Evolutionary conservation across 1,140 invertebrate genomes (phyloP), one percentile per base, ranked within the genome.

Genomic region (Drosophila ogumai): DNA sequence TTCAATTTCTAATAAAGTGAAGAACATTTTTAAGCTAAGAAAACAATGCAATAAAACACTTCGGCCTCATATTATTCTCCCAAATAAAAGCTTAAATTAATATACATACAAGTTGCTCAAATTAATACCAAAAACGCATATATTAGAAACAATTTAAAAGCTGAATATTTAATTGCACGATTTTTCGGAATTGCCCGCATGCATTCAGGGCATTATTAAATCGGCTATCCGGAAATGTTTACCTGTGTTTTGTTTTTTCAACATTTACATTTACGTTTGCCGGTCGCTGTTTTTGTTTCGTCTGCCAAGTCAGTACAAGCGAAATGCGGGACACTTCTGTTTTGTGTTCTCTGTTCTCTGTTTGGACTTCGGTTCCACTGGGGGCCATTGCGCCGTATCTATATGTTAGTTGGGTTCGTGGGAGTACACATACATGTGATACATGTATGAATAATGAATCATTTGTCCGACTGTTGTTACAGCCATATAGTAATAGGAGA

Each of bases 371-470:
- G 46, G 76, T 73, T 82, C 84, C 84, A 66, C 46, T 64, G 84
- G 85, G 84, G 73, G 56, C 76, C 80, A 80, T 87, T 82, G 72
- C 46, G 38, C 28, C 40, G 43, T 52, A 56, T 75, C 38, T 46
- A 49, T 40, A 32, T 46, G 50, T 50, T 28, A 32, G 47, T 55
- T 46, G 44, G 49, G 55, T 57, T 57, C 43, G 41, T 66, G 34
- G 47, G 22, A 41, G 19, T 38, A 19, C 46, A n/a, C 46, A 54
- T 68, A 36, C 58, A 36, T 67, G 54, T 52, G 47, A 38, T 76
- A 55, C 40, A 49, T 77, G 46, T 88, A 88, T 88, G 84, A 90
- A 88, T 88, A 88, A 88, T 88, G 80, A 84, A 88, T 88, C 85
- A 88, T 88, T 88, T 88, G 85, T 75, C 76, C 66, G 81, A 58